Conservation (phyloP, 2,797 vertebrate genomes). For the Cirrhinus molitorella region DNA sequence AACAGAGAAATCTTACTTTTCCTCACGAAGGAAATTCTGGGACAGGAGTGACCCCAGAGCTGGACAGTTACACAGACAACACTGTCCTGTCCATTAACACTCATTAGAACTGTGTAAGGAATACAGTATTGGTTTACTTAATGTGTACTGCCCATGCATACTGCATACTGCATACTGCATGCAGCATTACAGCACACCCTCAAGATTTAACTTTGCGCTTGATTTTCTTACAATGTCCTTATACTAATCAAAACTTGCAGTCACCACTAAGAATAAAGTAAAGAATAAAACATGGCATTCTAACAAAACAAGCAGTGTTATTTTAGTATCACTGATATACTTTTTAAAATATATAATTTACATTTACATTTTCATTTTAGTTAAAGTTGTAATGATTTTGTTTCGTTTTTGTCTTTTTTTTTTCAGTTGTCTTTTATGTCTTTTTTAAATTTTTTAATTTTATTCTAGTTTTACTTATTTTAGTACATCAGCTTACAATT, state of each 20-base stretch:
- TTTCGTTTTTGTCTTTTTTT: no score
- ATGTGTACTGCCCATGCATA: not conserved
- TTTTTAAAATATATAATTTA: no score
- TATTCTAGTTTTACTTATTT: no score
- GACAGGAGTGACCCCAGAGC: not conserved
- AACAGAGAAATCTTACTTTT: slow-evolving; percentile 50
- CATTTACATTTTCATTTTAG: no score
- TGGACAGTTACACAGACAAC: not conserved
- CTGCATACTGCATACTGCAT: not conserved
- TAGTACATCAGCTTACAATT: no score
- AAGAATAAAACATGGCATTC: not conserved
- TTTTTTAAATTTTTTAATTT: no score
- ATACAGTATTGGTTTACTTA: not conserved
- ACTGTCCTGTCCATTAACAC: not conserved
- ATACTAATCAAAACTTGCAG: not conserved
- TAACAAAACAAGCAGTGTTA: not conserved
- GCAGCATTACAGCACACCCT: not conserved
- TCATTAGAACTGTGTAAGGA: no score
- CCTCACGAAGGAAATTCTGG: not conserved
- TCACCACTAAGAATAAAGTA: not conserved
- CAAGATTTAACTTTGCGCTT: not conserved
- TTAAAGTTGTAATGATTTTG: no score
- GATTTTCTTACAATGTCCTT: not conserved
- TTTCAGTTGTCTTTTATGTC: no score
- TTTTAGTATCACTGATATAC: no score